A percentile compares a stretch with the other conserved stretches of the same genome.
These are phyloP conservation scores for Nematostella vectensis DNA, from an alignment of 92 coral and sea anemone genomes.

Conservation along the genomic window DNA sequence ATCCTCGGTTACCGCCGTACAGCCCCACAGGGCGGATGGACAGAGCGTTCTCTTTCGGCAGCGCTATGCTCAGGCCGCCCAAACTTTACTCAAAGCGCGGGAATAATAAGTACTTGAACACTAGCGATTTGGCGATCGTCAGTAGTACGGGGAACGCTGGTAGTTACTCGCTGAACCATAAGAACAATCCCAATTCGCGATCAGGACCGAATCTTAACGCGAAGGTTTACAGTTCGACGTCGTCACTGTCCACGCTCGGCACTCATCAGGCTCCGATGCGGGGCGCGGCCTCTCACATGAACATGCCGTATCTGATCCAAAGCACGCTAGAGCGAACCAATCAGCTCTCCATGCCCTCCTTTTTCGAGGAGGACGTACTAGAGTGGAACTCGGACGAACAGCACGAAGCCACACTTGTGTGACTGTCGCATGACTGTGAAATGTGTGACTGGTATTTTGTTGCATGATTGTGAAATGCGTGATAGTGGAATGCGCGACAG, in stretches of 20 bases:
- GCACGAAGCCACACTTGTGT: constrained; percentile 65
- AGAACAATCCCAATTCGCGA: constrained; percentile 10
- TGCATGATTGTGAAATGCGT: no score
- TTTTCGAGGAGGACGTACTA: constrained; percentile 56
- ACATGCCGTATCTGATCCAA: constrained; percentile 39
- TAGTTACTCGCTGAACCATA: constrained; percentile 58
- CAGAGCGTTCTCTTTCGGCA: constrained; percentile 59
- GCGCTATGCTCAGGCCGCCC: constrained; percentile 35
- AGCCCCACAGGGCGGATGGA: constrained; percentile 28
- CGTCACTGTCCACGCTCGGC: constrained; percentile 10
- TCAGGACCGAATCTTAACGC: constrained; percentile 35
- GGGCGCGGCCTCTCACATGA: constrained; percentile 48
- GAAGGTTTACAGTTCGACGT: constrained; percentile 55
- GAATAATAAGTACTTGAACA: constrained; percentile 51
- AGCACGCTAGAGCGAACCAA: constrained; percentile 38
- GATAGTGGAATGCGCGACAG: no score
- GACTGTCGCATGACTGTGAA: no score
- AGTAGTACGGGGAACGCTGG: constrained; percentile 71
- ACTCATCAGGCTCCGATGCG: constrained; percentile 18
- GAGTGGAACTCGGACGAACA: constrained; percentile 58
- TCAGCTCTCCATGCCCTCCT: constrained; percentile 36
- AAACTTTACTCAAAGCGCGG: constrained; percentile 35
- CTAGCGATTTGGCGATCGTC: constrained; percentile 71
- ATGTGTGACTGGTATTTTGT: no score
- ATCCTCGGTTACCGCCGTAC: constrained; percentile 41